phyloP scores from a whole-genome alignment of 2,113 vertebrate genomes.

The Phylloscopus trochiloides region DNA sequence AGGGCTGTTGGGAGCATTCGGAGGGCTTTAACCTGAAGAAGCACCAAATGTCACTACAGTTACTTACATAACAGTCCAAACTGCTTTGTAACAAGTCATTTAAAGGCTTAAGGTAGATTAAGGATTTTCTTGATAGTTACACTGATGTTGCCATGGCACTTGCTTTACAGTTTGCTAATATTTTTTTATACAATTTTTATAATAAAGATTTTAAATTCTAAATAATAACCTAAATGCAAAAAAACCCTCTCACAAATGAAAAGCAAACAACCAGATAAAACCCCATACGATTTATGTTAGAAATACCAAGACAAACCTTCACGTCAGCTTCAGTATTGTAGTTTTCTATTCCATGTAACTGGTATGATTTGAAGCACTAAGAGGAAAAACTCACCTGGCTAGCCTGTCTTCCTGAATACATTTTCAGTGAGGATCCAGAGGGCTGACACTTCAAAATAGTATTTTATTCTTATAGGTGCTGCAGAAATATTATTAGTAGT shows the following conservation, averaged over 20 bases:
- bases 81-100: background rate
- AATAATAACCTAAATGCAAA: background rate
- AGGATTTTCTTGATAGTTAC: background rate
- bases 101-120: background rate
- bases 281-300: fast-evolving
- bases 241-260: background rate
- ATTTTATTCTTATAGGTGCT: background rate
- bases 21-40: constrained; percentile 27
- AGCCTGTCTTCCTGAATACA: background rate
- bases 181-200: background rate
- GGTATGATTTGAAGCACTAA: background rate
- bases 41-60: background rate
- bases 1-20: background rate
- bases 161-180: background rate
- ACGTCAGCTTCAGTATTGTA: background rate
- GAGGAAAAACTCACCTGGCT: background rate
- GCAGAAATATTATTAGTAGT: fast-evolving
- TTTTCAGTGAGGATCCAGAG: background rate
- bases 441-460: fast-evolving
- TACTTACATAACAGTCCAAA: background rate
- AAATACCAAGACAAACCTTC: background rate
- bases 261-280: background rate
- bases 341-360: background rate
- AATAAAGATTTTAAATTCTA: background rate
- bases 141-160: background rate